Evolutionary conservation across 2,888 invertebrate species (phyloP).

Genomic region (Stegophylla sp.): DNA sequence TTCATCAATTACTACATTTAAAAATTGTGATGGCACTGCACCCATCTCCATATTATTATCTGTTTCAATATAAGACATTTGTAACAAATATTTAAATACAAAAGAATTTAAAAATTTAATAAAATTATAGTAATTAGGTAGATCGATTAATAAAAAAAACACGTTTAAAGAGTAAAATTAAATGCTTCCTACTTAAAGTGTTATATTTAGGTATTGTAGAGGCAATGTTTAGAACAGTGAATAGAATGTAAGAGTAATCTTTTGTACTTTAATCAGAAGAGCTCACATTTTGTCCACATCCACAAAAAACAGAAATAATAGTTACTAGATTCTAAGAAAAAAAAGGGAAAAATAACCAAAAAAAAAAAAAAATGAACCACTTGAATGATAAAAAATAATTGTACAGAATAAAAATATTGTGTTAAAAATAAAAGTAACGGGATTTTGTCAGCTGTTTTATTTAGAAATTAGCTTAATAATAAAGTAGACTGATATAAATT

Average conservation of each 20-base stretch:
- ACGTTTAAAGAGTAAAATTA: not conserved
- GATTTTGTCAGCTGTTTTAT: constrained; percentile 56
- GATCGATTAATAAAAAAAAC: not conserved
- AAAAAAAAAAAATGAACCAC: constrained; percentile 49
- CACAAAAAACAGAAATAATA: constrained; percentile 40
- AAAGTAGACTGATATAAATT: constrained; percentile 20
- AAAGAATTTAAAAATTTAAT: not conserved
- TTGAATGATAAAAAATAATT: constrained; percentile 58
- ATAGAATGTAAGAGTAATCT: constrained; percentile 48
- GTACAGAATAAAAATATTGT: constrained; percentile 17
- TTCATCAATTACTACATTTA: constrained; percentile 62
- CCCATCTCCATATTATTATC: constrained; percentile 44
- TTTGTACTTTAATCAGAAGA: constrained; percentile 56
- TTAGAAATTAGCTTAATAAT: constrained; percentile 22
- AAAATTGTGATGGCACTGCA: constrained; percentile 62
- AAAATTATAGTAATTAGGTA: not conserved
- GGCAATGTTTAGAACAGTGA: not conserved
- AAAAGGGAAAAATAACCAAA: constrained; percentile 35
- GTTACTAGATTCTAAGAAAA: constrained; percentile 38
- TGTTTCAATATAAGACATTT: constrained; percentile 16
- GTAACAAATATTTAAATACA: not conserved
- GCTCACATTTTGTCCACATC: constrained; percentile 56
- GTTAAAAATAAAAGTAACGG: constrained; percentile 59
- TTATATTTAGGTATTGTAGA: not conserved
- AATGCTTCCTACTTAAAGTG: too few species aligned